Conservation (phyloP, 53 echinoderm and acorn worm species). For the Holothuria leucospilota region DNA sequence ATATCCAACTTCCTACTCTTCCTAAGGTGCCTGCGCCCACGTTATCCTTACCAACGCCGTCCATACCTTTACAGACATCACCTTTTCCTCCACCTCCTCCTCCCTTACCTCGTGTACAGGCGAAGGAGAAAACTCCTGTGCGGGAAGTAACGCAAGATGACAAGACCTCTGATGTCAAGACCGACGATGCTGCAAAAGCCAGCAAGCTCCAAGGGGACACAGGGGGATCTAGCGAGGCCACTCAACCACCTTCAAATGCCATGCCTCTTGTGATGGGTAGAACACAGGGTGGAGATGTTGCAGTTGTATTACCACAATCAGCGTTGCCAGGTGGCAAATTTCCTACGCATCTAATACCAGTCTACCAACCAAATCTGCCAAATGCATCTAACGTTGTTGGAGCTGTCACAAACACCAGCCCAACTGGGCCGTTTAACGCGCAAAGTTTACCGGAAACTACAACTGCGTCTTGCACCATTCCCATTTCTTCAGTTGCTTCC, state of each 20-base stretch:
- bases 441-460: constrained; percentile 23
- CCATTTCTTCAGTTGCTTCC: neutral
- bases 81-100: neutral
- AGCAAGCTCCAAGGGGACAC: too few relatives aligned
- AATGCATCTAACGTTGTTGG: neutral
- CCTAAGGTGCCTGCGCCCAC: constrained; percentile 21
- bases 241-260: too few relatives aligned
- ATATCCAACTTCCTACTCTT: constrained; percentile 32
- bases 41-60: constrained; percentile 1
- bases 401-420: constrained; percentile 20
- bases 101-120: neutral
- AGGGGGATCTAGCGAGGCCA: too few relatives aligned
- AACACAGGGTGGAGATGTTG: constrained; percentile 60
- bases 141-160: too few relatives aligned
- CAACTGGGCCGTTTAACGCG: constrained; percentile 35
- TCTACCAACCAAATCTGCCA: constrained; percentile 66
- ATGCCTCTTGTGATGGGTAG: constrained; percentile 2
- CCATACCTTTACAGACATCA: neutral
- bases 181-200: too few relatives aligned
- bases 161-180: too few relatives aligned
- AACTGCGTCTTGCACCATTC: constrained; percentile 12
- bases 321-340: constrained; percentile 77
- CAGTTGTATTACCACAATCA: constrained; percentile 75
- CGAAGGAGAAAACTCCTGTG: too few relatives aligned
- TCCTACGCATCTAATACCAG: constrained; percentile 87